These are phyloP conservation scores for Pristionchus mayeri DNA, from an alignment of 2,888 invertebrate genomes.

Conservation along the genomic window DNA sequence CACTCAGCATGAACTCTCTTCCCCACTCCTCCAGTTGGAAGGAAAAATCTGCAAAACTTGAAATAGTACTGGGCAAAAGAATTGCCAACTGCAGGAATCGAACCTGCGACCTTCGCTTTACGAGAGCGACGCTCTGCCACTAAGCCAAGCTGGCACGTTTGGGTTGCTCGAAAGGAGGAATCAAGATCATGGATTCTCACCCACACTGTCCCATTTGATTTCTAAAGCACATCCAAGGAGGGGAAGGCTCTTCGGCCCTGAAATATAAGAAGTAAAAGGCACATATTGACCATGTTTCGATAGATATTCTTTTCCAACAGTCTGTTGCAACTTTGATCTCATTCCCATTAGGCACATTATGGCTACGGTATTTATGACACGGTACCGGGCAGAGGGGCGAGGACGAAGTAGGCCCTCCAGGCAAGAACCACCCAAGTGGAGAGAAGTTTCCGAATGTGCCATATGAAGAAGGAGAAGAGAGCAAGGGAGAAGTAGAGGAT, in stretches of 20 bases:
- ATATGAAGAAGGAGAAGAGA: neutral
- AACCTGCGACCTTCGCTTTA: slow-evolving; percentile 24
- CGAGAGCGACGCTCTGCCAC: slow-evolving; percentile 20
- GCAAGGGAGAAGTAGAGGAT: neutral
- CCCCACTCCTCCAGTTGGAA: slow-evolving; percentile 57
- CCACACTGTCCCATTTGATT: slow-evolving; percentile 54
- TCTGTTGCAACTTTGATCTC: neutral
- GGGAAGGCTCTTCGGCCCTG: slow-evolving; percentile 45
- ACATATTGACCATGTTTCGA: too few relatives aligned
- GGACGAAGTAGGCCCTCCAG: neutral
- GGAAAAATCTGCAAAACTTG: slow-evolving; percentile 51
- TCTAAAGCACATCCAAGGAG: slow-evolving; percentile 53
- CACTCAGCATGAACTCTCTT: slow-evolving; percentile 48
- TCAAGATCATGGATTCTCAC: slow-evolving; percentile 42
- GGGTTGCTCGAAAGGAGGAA: neutral
- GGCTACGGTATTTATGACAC: neutral
- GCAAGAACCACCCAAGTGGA: neutral
- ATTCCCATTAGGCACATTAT: neutral
- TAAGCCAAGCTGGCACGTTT: slow-evolving; percentile 4
- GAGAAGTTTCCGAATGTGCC: neutral
- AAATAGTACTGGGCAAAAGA: neutral
- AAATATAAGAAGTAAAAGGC: too few relatives aligned
- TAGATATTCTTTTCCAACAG: too few relatives aligned
- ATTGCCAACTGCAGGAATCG: slow-evolving; percentile 18
- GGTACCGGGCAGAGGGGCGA: neutral